Base-by-base conservation (phyloP, 2,113 vertebrate genomes). In the Trematomus loennbergii region DNA sequence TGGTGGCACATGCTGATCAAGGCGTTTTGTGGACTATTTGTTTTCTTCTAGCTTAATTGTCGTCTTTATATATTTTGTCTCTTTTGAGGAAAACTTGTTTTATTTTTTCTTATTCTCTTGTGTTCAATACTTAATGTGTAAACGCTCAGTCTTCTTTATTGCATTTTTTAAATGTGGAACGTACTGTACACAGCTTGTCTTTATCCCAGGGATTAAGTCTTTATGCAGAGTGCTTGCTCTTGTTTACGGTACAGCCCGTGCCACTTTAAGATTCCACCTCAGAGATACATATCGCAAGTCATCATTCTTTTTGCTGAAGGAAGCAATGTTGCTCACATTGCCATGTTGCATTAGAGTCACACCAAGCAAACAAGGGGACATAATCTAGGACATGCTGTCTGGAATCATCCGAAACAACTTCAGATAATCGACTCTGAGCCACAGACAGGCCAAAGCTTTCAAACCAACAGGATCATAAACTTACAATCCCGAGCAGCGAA, bases 261-360 rank as follows among this genome's bases (percentile, higher is more conserved):
- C 70, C 71, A 72, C 86, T 75, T 92, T 87, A 87, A 92, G 87
- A 85, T 87, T 72, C 81, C 73, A 82, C 82, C 77, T 81, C 86
- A 78, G 83, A 83, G 89, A 92, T 93, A 84, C 83, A 88, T 89
- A 88, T 93, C 84, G 81, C 76, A 68, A 92, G 91, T 93, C 92
- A 92, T 93, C 89, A 85, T 91, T 90, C 83, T 92, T 92, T 94
- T 84, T 92, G 93, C 92, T 94, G 92, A 93, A 93, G 91, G 91
- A 94, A 86, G 92, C 89, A 89, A 87, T 75, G 87, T 86, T 89
- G 86, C 87, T 89, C 90, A 91, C 84, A 75, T 86, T 93, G 93
- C 91, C 94, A 92, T 77, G 89, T 90, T 92, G 88, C 83, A 93
- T 94, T 93, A 94, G 79, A 89, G 81, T 95, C 93, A 89, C 84